Evolutionary conservation across 2,113 vertebrate genomes (phyloP).

Genomic region (Sturnus vulgaris): DNA sequence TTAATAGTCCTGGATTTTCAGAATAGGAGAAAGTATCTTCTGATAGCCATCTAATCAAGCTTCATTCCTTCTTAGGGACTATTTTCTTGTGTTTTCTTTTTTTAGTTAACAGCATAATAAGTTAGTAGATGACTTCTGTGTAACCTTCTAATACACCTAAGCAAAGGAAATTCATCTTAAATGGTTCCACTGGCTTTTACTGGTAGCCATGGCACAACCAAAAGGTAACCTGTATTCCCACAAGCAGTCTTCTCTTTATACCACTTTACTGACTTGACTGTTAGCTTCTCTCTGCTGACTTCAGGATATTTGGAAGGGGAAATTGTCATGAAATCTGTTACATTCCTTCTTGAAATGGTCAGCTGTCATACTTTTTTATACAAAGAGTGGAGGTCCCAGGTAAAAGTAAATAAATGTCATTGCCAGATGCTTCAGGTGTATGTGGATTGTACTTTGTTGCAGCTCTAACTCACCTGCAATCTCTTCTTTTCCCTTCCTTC

Average conservation of each 20-base stretch:
- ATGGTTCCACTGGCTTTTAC: background rate
- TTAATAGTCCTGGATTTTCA: background rate
- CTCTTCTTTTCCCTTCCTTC: conserved; percentile 68
- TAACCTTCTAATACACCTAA: background rate
- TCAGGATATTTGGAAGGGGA: background rate
- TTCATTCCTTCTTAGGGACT: background rate
- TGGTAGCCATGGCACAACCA: background rate
- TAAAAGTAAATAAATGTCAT: background rate
- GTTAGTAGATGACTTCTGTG: background rate
- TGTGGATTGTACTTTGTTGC: background rate
- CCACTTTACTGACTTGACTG: background rate
- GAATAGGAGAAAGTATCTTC: background rate
- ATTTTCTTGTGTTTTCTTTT: background rate
- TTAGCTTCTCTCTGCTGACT: background rate
- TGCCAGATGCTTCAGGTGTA: background rate
- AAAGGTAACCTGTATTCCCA: background rate
- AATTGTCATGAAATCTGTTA: background rate
- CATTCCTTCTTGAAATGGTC: background rate
- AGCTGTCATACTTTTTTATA: background rate
- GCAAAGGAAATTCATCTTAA: background rate
- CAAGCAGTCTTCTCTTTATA: background rate
- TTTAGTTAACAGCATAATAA: background rate
- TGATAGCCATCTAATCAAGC: background rate
- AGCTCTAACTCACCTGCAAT: conserved; percentile 49
- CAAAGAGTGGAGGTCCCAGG: background rate